Conservation (phyloP, 2,888 invertebrate genomes). For the Morinoia aosen region DNA sequence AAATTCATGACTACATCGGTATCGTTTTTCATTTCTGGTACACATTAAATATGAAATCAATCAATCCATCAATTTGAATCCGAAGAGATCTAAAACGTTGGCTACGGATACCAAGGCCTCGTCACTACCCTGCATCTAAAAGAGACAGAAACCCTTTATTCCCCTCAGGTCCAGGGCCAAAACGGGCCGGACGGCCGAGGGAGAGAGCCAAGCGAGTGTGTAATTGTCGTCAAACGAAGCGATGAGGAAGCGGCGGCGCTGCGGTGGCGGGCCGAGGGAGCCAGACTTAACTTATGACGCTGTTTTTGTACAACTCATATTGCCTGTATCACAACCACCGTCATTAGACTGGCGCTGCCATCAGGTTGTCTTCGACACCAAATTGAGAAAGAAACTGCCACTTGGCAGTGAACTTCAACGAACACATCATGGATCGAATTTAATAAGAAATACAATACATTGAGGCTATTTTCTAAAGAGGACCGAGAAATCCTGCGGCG, state of each 20-base stretch:
- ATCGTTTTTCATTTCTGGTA: background rate
- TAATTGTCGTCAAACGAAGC: constrained; percentile 41
- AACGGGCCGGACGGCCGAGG: background rate
- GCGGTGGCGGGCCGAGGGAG: background rate
- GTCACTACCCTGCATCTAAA: background rate
- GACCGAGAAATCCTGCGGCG: background rate
- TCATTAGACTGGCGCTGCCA: no score
- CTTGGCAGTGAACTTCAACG: no score
- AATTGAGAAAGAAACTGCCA: no score
- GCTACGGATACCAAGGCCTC: no score
- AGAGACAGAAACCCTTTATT: background rate
- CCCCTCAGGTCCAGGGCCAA: background rate
- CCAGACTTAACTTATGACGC: constrained; percentile 1
- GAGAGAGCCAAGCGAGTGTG: constrained; percentile 2
- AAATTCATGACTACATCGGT: no score
- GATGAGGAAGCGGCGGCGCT: constrained; percentile 11
- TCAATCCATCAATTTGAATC: no score
- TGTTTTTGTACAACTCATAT: background rate
- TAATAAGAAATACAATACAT: no score
- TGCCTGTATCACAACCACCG: no score
- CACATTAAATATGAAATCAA: background rate
- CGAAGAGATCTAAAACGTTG: no score
- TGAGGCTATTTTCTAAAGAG: no score
- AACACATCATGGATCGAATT: no score
- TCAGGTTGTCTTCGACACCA: no score